Percentiles rank a stretch among this genome's conserved stretches.
Conservation (phyloP, 2,797 vertebrate genomes). For the Antennarius maculatus region DNA sequence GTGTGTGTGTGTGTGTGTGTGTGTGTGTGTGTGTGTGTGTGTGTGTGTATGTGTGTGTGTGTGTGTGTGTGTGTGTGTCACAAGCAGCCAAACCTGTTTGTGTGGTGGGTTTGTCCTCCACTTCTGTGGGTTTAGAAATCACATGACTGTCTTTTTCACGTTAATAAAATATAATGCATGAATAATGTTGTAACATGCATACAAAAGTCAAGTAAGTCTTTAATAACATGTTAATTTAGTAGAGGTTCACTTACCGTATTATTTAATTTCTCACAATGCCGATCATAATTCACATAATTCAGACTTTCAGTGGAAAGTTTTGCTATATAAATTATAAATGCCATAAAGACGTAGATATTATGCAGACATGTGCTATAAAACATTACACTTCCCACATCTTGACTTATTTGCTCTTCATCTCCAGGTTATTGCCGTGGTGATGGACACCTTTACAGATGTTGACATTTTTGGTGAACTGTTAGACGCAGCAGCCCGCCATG, state of each 20-base stretch:
- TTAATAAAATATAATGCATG: neutral
- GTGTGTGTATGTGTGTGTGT: neutral
- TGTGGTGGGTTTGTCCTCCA: neutral
- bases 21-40: constrained; percentile 4
- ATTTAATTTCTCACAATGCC: neutral
- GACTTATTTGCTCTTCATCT: constrained; percentile 26
- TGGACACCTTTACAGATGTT: constrained; percentile 96
- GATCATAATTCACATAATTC: neutral
- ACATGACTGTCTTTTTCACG: neutral
- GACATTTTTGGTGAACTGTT: constrained; percentile 93
- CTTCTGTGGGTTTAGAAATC: too few relatives aligned
- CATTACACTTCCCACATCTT: neutral
- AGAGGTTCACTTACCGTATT: neutral
- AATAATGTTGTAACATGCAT: constrained; percentile 16
- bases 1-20: too few relatives aligned
- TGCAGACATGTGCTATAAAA: neutral
- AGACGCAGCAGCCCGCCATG: constrained; percentile 87
- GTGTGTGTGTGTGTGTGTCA: constrained; percentile 14
- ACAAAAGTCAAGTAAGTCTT: constrained; percentile 1
- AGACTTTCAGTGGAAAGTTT: neutral
- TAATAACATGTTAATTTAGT: neutral
- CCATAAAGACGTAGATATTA: neutral
- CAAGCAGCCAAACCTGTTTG: constrained; percentile 51
- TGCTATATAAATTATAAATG: neutral
- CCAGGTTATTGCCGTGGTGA: constrained; percentile 95